A percentile compares a stretch with the other conserved stretches of the same genome.
phyloP scores from a whole-genome alignment of 2,888 invertebrate genomes.

The Capitulum mitella region DNA sequence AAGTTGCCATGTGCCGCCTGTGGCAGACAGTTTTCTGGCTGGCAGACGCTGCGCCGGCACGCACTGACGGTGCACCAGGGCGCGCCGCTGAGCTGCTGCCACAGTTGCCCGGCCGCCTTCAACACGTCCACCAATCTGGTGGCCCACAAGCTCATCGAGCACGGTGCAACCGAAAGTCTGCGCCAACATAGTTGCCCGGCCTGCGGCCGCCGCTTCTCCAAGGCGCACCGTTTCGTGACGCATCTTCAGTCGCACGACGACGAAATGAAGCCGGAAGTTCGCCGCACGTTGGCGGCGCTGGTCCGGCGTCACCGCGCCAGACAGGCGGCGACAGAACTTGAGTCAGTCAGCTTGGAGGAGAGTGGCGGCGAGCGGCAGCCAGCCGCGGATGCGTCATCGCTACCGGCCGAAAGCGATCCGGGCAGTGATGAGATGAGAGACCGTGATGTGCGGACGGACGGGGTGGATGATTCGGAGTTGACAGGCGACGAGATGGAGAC shows the following conservation, averaged over 20 bases:
- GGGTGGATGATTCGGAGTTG: too few species aligned
- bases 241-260: background rate
- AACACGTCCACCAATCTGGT: background rate
- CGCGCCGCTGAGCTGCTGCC: background rate
- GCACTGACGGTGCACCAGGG: conserved; percentile 6
- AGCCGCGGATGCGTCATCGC: too few species aligned
- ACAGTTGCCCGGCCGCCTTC: conserved; percentile 7
- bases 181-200: background rate
- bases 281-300: background rate
- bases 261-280: background rate
- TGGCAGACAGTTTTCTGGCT: background rate
- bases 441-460: too few species aligned
- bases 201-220: background rate
- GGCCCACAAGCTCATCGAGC: background rate
- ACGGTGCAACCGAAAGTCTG: background rate
- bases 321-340: too few species aligned
- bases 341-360: too few species aligned
- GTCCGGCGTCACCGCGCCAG: too few species aligned
- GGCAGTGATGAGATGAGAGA: too few species aligned
- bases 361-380: too few species aligned
- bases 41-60: conserved; percentile 8
- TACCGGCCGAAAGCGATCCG: too few species aligned
- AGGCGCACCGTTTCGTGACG: background rate
- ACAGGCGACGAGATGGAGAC: too few species aligned
- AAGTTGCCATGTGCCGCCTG: background rate